Evolutionary conservation across 2,113 vertebrate genomes (phyloP).

Genomic region (Trogon surrucura): DNA sequence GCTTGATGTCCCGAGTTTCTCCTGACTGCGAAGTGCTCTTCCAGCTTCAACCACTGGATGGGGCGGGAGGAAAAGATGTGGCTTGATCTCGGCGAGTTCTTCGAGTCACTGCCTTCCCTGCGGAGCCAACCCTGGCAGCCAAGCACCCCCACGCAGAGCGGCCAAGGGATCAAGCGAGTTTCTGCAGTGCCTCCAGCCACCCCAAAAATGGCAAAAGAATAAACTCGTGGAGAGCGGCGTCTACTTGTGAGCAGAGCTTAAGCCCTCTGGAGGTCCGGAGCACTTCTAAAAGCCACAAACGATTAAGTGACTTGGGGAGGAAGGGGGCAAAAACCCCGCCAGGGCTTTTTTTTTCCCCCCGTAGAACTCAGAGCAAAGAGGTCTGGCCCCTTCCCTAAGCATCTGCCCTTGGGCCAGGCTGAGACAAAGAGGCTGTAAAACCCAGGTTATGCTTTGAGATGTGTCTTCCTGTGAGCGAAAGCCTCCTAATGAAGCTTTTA

Average conservation of each 20-base stretch:
- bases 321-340: fast-evolving
- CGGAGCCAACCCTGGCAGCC: background rate
- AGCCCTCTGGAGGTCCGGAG: background rate
- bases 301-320: background rate
- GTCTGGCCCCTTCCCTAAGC: background rate
- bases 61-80: conserved; percentile 3
- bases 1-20: background rate
- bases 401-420: background rate
- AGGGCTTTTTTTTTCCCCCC: too few species aligned
- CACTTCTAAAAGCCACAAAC: background rate
- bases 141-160: fast-evolving
- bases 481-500: background rate
- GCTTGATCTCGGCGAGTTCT: fast-evolving
- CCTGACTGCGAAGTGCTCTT: background rate
- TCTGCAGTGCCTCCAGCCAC: background rate
- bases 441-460: too few species aligned
- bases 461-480: background rate
- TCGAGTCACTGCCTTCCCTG: fast-evolving
- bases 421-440: background rate
- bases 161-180: fast-evolving
- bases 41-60: conserved; percentile 28
- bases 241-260: background rate
- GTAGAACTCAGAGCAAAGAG: fast-evolving
- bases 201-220: background rate
- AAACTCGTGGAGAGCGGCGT: background rate